Percentiles rank a stretch among this genome's conserved stretches.
phyloP scores from a whole-genome alignment of 2,888 invertebrate species.

The Conistra vaccinii region DNA sequence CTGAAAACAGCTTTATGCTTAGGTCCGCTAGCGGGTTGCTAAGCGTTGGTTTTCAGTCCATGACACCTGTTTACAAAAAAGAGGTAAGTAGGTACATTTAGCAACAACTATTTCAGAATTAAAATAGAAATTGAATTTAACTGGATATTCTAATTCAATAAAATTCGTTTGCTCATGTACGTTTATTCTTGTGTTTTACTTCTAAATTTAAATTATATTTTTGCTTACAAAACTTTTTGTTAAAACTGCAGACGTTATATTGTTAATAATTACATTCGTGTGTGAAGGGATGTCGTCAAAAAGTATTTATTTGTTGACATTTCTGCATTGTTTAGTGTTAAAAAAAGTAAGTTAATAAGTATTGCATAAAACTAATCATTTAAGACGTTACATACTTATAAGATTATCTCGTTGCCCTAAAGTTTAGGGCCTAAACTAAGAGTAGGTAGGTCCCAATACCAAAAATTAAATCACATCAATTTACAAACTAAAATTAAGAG shows the following conservation, averaged over 20 bases:
- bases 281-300: neutral
- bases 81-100: too few relatives aligned
- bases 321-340: neutral
- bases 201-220: too few relatives aligned
- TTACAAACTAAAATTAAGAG: conserved; percentile 22
- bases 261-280: neutral
- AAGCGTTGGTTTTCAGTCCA: too few relatives aligned
- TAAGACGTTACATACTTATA: neutral
- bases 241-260: neutral
- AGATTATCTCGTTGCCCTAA: neutral
- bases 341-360: neutral
- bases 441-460: neutral
- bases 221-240: neutral
- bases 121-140: too few relatives aligned
- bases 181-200: neutral
- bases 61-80: too few relatives aligned
- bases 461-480: neutral
- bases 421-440: too few relatives aligned
- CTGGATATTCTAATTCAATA: too few relatives aligned
- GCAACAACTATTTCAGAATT: too few relatives aligned
- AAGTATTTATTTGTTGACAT: neutral
- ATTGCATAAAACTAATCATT: neutral
- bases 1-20: too few relatives aligned
- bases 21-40: too few relatives aligned
- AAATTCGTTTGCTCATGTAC: neutral